phyloP scores from a whole-genome alignment of 2,113 vertebrate genomes.

The Anhinga rufa region DNA sequence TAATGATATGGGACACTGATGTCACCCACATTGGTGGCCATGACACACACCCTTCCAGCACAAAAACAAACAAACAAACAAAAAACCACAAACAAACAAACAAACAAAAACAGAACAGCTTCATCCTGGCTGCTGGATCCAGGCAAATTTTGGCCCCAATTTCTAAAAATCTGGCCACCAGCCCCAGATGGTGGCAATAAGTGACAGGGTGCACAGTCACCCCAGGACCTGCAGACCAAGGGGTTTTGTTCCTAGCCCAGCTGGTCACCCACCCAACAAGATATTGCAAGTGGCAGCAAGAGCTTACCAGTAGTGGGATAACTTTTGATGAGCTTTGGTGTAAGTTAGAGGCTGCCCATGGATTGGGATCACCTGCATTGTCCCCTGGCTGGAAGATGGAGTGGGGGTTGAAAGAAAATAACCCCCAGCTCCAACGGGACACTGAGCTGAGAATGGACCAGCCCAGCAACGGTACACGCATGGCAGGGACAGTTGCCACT shows the following conservation, averaged over 20 bases:
- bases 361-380: neutral
- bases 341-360: no score
- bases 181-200: neutral
- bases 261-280: neutral
- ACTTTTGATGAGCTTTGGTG: neutral
- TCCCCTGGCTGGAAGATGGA: neutral
- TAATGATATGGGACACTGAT: neutral
- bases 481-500: neutral
- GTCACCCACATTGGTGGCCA: fast-evolving
- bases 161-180: neutral
- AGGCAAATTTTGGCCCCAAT: neutral
- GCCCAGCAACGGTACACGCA: neutral
- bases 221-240: fast-evolving
- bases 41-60: fast-evolving
- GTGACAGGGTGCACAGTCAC: neutral
- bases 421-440: neutral
- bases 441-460: neutral
- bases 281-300: neutral
- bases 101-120: no score
- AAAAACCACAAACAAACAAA: no score
- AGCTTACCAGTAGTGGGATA: neutral
- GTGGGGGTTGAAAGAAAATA: neutral
- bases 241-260: neutral
- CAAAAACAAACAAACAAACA: neutral
- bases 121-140: neutral